A percentile compares a stretch with the other conserved stretches of the same genome.
Evolutionary conservation across 2,113 vertebrate genomes (phyloP).

Genomic region (Catharus fuscescens): DNA sequence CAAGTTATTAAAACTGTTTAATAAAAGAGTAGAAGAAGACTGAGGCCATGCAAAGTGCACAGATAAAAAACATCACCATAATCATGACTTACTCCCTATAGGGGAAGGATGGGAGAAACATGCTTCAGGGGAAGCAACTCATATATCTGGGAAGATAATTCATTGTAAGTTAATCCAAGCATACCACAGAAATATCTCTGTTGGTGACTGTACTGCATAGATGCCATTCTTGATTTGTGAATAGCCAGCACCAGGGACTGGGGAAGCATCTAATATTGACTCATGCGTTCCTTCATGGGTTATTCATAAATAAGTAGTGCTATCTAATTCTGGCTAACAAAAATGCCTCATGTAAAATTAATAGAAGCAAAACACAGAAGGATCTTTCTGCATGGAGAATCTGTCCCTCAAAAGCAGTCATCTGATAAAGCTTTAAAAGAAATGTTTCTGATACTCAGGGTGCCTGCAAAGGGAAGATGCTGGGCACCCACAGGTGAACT

Average conservation of each 20-base stretch:
- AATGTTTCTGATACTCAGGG: neutral
- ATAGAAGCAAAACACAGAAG: conserved; percentile 29
- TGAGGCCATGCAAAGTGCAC: neutral
- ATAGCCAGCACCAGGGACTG: neutral
- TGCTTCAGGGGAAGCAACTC: neutral
- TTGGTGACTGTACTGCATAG: neutral
- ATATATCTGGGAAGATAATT: neutral
- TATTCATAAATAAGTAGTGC: conserved; percentile 43
- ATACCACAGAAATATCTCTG: neutral
- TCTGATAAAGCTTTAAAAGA: neutral
- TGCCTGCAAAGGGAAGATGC: neutral
- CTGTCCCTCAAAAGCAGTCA: neutral
- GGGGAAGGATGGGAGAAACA: neutral
- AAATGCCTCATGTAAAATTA: conserved; percentile 31
- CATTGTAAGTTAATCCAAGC: neutral
- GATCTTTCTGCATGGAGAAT: neutral
- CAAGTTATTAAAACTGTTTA: neutral
- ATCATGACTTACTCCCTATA: neutral
- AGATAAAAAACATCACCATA: neutral
- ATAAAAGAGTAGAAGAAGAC: neutral
- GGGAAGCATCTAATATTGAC: neutral
- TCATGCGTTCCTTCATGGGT: conserved; percentile 29
- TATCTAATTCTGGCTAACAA: conserved; percentile 27
- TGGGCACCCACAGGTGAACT: neutral
- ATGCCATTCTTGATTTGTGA: conserved; percentile 27